Percentiles rank a stretch among this genome's conserved stretches.
phyloP scores from a whole-genome alignment of 2,113 vertebrate species.

The Ailuropoda melanoleuca region DNA sequence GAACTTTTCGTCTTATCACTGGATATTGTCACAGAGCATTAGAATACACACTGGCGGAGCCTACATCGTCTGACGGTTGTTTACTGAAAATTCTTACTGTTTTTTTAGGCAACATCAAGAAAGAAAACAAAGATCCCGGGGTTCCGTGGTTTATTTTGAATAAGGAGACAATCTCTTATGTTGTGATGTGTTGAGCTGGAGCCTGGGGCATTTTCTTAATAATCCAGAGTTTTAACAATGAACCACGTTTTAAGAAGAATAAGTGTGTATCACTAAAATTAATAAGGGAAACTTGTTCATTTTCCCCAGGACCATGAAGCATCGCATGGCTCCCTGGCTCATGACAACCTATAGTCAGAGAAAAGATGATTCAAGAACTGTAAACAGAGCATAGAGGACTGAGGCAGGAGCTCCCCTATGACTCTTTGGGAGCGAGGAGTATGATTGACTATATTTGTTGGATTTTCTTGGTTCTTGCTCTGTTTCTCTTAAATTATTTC shows the following conservation, averaged over 20 bases:
- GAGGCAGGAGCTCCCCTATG: rapidly evolving
- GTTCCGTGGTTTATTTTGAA: background rate
- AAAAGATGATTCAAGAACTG: background rate
- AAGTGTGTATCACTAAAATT: background rate
- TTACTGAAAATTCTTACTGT: background rate
- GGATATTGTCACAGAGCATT: background rate
- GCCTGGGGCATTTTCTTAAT: background rate
- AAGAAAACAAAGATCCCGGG: background rate
- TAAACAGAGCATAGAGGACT: rapidly evolving
- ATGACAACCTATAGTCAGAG: rapidly evolving
- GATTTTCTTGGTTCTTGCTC: background rate
- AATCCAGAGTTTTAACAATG: background rate
- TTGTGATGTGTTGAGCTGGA: background rate
- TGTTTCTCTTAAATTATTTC: background rate
- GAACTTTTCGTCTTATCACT: background rate
- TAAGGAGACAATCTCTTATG: background rate
- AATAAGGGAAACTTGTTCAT: background rate
- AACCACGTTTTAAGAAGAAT: background rate
- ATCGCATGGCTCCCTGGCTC: rapidly evolving
- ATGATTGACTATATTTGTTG: background rate
- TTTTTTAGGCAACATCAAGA: background rate
- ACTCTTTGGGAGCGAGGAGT: background rate
- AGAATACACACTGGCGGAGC: rapidly evolving
- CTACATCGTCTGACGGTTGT: rapidly evolving
- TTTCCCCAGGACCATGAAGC: background rate